Percentiles rank a stretch among this genome's conserved stretches.
Conservation (phyloP, 1,140 invertebrate genomes). For the Metaphire vulgaris region DNA sequence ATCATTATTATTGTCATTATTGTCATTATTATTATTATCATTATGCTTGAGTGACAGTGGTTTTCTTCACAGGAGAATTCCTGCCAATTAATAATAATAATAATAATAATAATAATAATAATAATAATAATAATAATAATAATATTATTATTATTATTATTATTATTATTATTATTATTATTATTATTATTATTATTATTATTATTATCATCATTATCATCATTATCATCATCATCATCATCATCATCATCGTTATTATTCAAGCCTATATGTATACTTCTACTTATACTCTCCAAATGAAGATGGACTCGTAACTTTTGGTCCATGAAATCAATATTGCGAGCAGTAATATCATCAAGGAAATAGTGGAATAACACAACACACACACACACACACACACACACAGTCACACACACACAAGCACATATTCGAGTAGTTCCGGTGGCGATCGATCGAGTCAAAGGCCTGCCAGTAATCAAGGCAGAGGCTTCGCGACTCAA, state of each 20-base stretch:
- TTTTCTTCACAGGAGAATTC: too few relatives aligned
- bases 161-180: background rate
- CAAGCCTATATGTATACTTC: too few relatives aligned
- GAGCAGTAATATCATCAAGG: too few relatives aligned
- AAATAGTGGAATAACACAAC: too few relatives aligned
- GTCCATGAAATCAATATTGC: too few relatives aligned
- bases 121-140: background rate
- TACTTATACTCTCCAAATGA: too few relatives aligned
- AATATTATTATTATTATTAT: conserved; percentile 6
- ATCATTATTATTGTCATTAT: too few relatives aligned
- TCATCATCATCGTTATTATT: background rate
- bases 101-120: background rate
- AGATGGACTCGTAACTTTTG: too few relatives aligned
- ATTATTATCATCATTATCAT: background rate
- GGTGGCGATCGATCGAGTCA: too few relatives aligned
- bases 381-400: background rate
- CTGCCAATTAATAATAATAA: conserved; percentile 4
- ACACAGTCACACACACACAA: conserved; percentile 1
- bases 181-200: conserved; percentile 3
- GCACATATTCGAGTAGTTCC: background rate
- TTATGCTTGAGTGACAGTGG: too few relatives aligned
- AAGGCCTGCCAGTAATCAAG: too few relatives aligned
- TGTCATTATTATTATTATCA: too few relatives aligned
- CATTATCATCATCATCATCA: conserved; percentile 10
- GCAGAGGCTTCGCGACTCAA: background rate